Conservation (phyloP, 2,113 vertebrate genomes). For the Chaetorhynchus papuensis region DNA sequence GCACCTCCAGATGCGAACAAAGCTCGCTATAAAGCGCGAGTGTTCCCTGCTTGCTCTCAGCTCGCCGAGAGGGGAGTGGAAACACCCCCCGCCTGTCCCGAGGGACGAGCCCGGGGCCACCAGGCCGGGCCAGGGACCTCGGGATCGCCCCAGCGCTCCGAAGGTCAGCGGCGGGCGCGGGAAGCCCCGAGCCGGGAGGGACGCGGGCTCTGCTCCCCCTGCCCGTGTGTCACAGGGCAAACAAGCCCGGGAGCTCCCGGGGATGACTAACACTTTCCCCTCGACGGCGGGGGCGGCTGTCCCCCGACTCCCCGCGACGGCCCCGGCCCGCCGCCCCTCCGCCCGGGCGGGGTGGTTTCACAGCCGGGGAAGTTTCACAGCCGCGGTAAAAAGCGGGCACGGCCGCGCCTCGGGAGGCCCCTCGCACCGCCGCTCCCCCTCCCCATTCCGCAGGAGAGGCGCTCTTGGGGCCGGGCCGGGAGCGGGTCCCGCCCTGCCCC, state of each 20-base stretch:
- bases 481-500: neutral
- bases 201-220: rapidly evolving
- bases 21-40: rapidly evolving
- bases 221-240: neutral
- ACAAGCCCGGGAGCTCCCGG: neutral
- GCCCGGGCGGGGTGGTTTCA: neutral
- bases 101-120: neutral
- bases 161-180: neutral
- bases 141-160: neutral
- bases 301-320: neutral
- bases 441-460: neutral
- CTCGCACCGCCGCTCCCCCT: neutral
- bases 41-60: neutral
- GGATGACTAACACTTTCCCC: slow-evolving; percentile 21
- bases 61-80: rapidly evolving
- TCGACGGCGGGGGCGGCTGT: neutral
- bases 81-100: rapidly evolving
- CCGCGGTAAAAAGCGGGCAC: neutral
- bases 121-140: neutral
- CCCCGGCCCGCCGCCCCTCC: neutral
- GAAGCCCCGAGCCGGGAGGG: neutral
- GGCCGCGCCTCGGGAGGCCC: neutral
- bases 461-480: neutral
- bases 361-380: neutral
- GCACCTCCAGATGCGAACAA: neutral